Evolutionary conservation across 2,888 invertebrate species (phyloP), one percentile per base, ranked within the genome.

Genomic region (Amiota mariae): DNA sequence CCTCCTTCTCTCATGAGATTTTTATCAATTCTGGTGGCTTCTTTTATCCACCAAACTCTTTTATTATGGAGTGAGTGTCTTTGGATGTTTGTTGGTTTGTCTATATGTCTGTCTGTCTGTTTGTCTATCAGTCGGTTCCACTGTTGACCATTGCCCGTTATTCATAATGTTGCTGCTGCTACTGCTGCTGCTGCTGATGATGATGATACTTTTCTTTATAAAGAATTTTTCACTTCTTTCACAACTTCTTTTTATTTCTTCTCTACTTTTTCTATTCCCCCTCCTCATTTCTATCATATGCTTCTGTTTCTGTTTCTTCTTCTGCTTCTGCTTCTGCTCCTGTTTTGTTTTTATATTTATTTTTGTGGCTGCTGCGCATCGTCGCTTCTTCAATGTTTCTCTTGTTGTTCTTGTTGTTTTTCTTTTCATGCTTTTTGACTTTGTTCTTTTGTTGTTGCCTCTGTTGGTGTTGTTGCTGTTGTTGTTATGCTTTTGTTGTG

Each of bases 401-500:
- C 15, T 54, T 20, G 20, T 18, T 59, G 4, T 18, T 59, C 59
- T 59, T 59, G 12, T 59, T 59, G 59, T 59, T 59, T 59, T 18
- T 18, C 18, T 20, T 18, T 18, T 12, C 20, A 24, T 24, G 18
- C n/a, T 59, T 18, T 24, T 67, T 48, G 51, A 59, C 59, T 59
- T 54, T 54, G 67, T 20, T n/a, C 59, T 20, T 15, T 49, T 66
- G 66, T 49, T 15, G 13, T 68, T 48, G 24, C 2, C 24, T 24
- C 36, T 67, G 67, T 24, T 67, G 51, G 24, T 68, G 24, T 24
- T 68, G 67, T 54, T 68, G 49, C n/a, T 68, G 67, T 54, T 54
- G 67, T 47, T 67, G 67, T 67, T 67, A 85, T 82, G 83, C 83
- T 86, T 87, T 87, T 87, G 88, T 36, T 88, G 86, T 88, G 88